These are phyloP conservation scores for Macaria liturata DNA, from an alignment of 2,888 invertebrate species.

Conservation along the genomic window DNA sequence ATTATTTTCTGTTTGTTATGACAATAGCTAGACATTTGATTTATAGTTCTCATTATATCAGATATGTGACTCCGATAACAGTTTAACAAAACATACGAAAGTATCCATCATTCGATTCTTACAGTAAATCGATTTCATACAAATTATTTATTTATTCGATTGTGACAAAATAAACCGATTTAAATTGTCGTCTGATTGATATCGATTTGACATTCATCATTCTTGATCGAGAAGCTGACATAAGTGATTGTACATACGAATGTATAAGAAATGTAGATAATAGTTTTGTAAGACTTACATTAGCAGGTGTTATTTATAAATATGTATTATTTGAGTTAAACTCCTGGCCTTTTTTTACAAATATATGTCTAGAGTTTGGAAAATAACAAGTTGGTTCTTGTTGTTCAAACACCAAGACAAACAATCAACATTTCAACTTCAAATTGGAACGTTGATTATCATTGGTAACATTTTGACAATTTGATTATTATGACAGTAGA, in stretches of 20 bases:
- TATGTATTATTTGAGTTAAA: background rate
- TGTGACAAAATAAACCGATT: slow-evolving; percentile 17
- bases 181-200: slow-evolving; percentile 18
- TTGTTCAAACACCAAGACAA: too few species aligned
- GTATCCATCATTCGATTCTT: slow-evolving; percentile 20
- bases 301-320: background rate
- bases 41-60: slow-evolving; percentile 24
- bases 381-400: too few species aligned
- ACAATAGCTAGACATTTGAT: slow-evolving; percentile 16
- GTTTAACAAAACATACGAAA: slow-evolving; percentile 13
- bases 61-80: slow-evolving; percentile 20
- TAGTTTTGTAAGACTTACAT: background rate
- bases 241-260: too few species aligned
- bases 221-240: background rate
- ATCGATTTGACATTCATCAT: slow-evolving; percentile 17
- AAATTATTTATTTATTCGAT: slow-evolving; percentile 16
- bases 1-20: background rate
- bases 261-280: background rate
- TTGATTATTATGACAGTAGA: too few species aligned
- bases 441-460: too few species aligned
- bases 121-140: slow-evolving; percentile 17
- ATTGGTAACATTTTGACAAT: too few species aligned
- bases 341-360: background rate
- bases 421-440: too few species aligned
- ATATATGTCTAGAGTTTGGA: too few species aligned